Conservation (phyloP, 2,797 vertebrate genomes). For the Vespertilio murinus region DNA sequence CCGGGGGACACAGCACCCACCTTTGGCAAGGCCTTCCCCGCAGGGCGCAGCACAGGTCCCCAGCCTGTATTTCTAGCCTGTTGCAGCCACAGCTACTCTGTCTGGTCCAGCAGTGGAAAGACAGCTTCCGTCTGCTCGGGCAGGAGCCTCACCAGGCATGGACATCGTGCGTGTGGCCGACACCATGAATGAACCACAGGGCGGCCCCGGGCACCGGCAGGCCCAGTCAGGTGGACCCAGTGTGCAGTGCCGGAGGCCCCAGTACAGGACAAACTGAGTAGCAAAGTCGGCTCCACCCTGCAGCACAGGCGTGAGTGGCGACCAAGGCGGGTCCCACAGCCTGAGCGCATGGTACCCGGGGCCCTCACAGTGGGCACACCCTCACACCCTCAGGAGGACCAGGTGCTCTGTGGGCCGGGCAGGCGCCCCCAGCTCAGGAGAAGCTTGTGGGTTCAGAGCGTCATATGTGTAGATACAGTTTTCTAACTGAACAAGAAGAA, state of each 20-base stretch:
- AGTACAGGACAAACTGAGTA: not conserved
- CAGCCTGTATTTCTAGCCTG: not conserved
- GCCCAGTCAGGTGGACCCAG: not conserved
- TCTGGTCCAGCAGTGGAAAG: not conserved
- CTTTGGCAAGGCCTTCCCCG: not conserved
- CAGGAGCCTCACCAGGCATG: not conserved
- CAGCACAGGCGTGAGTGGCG: not conserved
- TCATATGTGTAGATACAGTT: not conserved
- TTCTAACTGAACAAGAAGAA: not conserved
- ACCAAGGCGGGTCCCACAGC: not conserved
- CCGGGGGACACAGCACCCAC: not conserved
- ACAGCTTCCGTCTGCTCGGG: not conserved
- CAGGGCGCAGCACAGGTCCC: not conserved
- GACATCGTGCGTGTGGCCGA: not conserved
- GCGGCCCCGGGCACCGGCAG: not conserved
- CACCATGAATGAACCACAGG: not conserved
- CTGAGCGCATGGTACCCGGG: not conserved
- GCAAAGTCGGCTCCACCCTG: not conserved
- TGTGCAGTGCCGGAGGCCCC: not conserved
- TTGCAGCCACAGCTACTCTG: not conserved
- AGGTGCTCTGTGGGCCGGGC: not conserved
- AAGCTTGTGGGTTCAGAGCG: not conserved
- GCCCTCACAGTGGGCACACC: not conserved
- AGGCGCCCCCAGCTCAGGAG: not conserved
- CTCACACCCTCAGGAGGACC: not conserved